Evolutionary conservation across 2,888 invertebrate species (phyloP), one percentile per base, ranked within the genome.

Genomic region (Melanostoma mellinum): DNA sequence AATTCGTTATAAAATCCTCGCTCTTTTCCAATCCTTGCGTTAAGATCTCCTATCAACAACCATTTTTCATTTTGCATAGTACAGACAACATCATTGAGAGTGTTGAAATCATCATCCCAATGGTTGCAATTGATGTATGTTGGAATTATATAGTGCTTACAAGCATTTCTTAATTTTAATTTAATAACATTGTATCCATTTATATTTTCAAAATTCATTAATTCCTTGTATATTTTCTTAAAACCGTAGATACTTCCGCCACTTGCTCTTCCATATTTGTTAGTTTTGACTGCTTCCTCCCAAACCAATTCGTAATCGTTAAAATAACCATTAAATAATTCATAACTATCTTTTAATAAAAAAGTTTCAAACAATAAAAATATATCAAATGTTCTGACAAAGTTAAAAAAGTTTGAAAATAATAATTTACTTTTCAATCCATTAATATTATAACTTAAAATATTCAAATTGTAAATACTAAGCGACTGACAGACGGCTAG

Each of bases 321-420:
- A 40, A 55, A 55, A 55, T 55, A n/a, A 36, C 38, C 3, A 20
- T 20, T 36, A 53, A 53, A 53, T 53, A 38, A 38, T n/a, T 40
- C 40, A 30, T 30, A 30, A 56, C 30, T 56, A 30, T 40, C 30
- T 40, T 56, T 30, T 5, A 53, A 5, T 35, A 53, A 53, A 35
- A 53, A 53, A 4, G 53, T 53, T 53, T 53, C 53, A n/a, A 53
- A 53, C 35, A 53, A 53, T 35, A 53, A 53, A 53, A 52, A 52
- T 53, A 53, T 6, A 53, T 53, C 53, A 35, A 48, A 48, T 48
- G 48, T 30, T 48, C 32, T 48, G 20, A 48, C 32, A 48, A 30
- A 48, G 48, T 48, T 48, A 48, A 48, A 48, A 2, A 46, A 46
- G 10, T 46, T 46, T 10, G 5, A 20, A 46, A 46, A 46, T 46